Evolutionary conservation across 2,797 vertebrate genomes (phyloP), one percentile per base, ranked within the genome.

Genomic region (Coreius guichenoti): DNA sequence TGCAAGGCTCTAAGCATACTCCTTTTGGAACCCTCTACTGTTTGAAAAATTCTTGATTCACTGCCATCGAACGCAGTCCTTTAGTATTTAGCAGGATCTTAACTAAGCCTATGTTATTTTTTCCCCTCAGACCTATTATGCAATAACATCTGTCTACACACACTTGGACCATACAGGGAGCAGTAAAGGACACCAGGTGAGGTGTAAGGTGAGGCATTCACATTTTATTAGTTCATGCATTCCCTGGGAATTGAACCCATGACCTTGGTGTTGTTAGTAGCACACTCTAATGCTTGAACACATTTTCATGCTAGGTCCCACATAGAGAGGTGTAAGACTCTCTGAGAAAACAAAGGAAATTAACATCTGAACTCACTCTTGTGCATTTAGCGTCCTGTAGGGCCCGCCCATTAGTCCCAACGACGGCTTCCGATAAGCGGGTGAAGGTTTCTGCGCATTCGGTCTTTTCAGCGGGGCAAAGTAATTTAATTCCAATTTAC

Each of bases 111-210:
- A 58, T 61, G 54, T 43, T 69, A 47, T 58, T 68, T 63, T 72
- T 80, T 68, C 5, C 23, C 23, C 3, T 67, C 19, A 9, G n/a
- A 23, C 78, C 26, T 76, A 45, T 82, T 74, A 80, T 84, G 56
- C 67, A 74, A 84, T 80, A 83, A 49, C 56, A 65, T 75, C 67
- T 77, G 80, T 85, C 84, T 68, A 56, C 75, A 80, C 70, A 56
- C 70, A 77, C 19, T 79, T 79, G 21, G 31, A 82, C 81, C 21
- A 36, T 61, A 72, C 33, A 73, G 45, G 23, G 77, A 77, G 16
- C 17, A 79, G 58, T 72, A 67, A 74, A 56, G 61, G 51, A 77
- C 58, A 84, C 21, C 23, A 69, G 58, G 16, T 80, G 86, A 83
- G 45, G 58, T 80, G 29, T 36, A 68, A 61, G 51, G 61, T n/a